Evolutionary conservation across 2,113 vertebrate species (phyloP).

Genomic region (Sula dactylatra): DNA sequence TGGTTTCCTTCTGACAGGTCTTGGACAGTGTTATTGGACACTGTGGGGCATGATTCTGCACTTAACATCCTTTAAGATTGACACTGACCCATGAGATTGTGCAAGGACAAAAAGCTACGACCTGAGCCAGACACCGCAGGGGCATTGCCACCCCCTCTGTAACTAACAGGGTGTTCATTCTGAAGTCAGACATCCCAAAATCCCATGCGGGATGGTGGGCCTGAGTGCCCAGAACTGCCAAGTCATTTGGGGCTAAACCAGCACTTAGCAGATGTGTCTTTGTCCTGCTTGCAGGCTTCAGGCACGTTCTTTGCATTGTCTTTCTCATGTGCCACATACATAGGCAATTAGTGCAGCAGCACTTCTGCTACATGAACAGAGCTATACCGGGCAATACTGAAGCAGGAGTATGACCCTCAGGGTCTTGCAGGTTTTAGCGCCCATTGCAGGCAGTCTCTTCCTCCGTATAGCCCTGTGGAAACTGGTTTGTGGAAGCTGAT

Average conservation of each 20-base stretch:
- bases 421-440: background rate
- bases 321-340: background rate
- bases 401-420: background rate
- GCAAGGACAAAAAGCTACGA: background rate
- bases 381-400: background rate
- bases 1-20: background rate
- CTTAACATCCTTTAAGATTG: background rate
- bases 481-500: background rate
- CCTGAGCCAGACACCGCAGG: background rate
- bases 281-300: background rate
- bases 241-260: background rate
- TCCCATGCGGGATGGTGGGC: background rate
- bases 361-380: background rate
- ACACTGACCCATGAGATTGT: background rate
- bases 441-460: background rate
- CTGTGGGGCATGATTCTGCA: background rate
- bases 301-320: background rate
- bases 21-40: background rate
- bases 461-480: background rate
- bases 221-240: background rate
- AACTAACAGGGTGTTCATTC: background rate
- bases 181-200: background rate
- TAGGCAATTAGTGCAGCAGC: background rate
- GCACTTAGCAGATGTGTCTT: background rate
- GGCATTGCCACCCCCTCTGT: background rate